phyloP scores from a whole-genome alignment of 2,797 vertebrate species.

The Esox masquinongy region DNA sequence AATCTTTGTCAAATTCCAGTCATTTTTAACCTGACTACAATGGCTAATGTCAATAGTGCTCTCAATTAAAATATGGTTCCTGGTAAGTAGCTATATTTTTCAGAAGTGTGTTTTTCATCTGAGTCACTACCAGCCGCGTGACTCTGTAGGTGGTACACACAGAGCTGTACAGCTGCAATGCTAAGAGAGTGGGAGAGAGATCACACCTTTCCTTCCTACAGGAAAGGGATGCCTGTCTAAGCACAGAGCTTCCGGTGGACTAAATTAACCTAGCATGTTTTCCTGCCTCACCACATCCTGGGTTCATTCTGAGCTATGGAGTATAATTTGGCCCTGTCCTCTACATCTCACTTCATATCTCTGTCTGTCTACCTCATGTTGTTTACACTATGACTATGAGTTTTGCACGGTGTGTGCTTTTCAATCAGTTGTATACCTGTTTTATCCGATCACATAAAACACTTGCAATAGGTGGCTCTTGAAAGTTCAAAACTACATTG shows the following conservation, averaged over 20 bases:
- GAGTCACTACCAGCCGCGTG: neutral
- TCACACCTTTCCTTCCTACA: conserved; percentile 73
- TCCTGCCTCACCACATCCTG: conserved; percentile 62
- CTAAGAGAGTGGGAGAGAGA: conserved; percentile 37
- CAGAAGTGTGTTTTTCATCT: neutral
- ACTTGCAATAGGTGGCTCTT: neutral
- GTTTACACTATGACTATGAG: neutral
- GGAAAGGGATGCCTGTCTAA: conserved; percentile 69
- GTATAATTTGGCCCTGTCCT: neutral
- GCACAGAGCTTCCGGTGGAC: conserved; percentile 64
- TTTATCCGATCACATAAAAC: neutral
- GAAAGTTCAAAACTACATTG: neutral
- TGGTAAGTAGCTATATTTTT: neutral
- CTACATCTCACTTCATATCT: neutral
- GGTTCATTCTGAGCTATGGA: conserved; percentile 45
- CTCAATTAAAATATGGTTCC: neutral
- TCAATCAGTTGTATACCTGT: neutral
- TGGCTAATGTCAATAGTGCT: neutral
- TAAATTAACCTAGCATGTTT: conserved; percentile 55
- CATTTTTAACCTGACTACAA: neutral
- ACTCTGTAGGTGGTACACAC: conserved; percentile 23
- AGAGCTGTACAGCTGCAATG: conserved; percentile 56
- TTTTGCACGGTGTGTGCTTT: neutral
- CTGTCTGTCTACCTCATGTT: neutral
- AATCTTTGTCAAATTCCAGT: neutral